Evolutionary conservation across 1,140 invertebrate species (phyloP).

Genomic region (Eufriesea mexicana): DNA sequence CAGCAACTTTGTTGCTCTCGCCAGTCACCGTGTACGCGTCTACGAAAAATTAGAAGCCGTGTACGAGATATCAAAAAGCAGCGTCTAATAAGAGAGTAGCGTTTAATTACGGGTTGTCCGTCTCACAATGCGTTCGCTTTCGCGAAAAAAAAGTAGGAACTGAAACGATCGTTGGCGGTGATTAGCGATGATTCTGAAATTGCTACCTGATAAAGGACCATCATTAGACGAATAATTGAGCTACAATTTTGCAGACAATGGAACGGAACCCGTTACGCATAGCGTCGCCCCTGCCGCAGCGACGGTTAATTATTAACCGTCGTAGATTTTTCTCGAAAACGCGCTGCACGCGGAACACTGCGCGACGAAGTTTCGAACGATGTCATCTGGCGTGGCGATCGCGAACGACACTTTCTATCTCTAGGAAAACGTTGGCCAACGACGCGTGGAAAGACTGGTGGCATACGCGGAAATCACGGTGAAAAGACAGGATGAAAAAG

Average conservation of each 20-base stretch:
- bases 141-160: neutral
- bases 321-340: neutral
- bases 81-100: neutral
- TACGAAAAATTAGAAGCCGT: neutral
- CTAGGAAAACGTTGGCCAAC: neutral
- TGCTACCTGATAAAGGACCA: constrained; percentile 9
- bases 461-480: too few species aligned
- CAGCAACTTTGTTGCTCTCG: neutral
- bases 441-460: too few species aligned
- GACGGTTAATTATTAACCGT: neutral
- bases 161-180: neutral
- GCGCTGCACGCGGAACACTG: too few species aligned
- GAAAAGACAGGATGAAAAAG: too few species aligned
- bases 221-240: constrained; percentile 42
- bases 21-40: neutral
- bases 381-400: neutral
- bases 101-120: constrained; percentile 10
- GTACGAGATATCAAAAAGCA: neutral
- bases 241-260: constrained; percentile 35
- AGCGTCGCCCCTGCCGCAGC: neutral
- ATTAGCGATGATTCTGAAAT: constrained; percentile 32
- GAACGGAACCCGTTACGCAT: neutral
- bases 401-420: neutral
- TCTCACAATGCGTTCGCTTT: constrained; percentile 11
- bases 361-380: neutral